phyloP scores from a whole-genome alignment of 2,113 vertebrate genomes.

The Eclectus roratus region DNA sequence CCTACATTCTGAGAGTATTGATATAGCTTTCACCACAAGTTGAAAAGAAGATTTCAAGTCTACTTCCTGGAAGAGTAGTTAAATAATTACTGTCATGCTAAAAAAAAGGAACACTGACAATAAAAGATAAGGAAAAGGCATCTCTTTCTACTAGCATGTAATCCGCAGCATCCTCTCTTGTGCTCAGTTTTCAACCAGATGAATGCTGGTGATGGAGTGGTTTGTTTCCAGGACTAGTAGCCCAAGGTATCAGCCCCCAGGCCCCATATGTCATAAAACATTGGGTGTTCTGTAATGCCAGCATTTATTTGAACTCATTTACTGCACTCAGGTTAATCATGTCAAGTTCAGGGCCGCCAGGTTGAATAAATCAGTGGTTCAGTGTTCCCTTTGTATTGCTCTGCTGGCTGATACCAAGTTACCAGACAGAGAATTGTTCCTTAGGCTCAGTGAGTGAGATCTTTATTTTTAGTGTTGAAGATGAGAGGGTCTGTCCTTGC shows the following conservation, averaged over 20 bases:
- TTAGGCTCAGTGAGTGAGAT: background rate
- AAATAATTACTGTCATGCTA: slow-evolving; percentile 37
- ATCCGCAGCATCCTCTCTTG: background rate
- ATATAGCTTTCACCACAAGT: slow-evolving; percentile 10
- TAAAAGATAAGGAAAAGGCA: background rate
- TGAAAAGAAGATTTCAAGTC: slow-evolving; percentile 28
- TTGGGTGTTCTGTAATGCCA: background rate
- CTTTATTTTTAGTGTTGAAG: background rate
- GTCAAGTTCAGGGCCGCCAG: slow-evolving; percentile 7
- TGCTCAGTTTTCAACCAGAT: background rate
- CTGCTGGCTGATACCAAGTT: background rate
- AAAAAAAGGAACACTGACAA: background rate
- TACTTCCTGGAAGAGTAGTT: slow-evolving; percentile 27
- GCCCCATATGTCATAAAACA: background rate
- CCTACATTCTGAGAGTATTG: slow-evolving; percentile 38
- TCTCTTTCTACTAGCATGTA: background rate
- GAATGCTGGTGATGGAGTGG: background rate
- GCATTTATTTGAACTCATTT: slow-evolving; percentile 2
- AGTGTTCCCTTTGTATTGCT: background rate
- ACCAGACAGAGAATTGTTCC: background rate
- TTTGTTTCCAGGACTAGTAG: background rate
- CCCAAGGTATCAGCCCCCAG: background rate
- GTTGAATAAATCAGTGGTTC: slow-evolving; percentile 13
- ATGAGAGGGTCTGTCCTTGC: background rate
- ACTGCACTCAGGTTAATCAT: background rate